Evolutionary conservation across 2,113 vertebrate species (phyloP), one percentile per base, ranked within the genome.

Genomic region (Holacanthus passer): DNA sequence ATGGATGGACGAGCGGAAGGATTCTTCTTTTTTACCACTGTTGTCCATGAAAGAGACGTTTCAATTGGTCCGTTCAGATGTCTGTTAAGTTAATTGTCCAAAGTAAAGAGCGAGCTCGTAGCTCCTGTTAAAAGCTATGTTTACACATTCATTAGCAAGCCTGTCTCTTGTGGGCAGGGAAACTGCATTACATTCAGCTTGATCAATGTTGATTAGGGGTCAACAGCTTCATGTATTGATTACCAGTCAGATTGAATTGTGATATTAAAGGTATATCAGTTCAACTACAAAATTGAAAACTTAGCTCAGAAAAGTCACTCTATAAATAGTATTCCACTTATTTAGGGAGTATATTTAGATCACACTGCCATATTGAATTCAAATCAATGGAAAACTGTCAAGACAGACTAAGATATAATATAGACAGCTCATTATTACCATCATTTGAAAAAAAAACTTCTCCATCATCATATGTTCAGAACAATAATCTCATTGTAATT

Each of bases 121-220:
- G 75, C 73, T 77, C 60, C 59, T 84, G 76, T 78, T 87, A 70
- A 77, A 78, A 73, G 69, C 77, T 37, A 1, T 86, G 78, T 86
- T 87, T 86, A 75, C 84, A 75, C 84, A 41, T 82, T 85, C 65
- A 77, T 75, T 82, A 63, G 66, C 35, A 20, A 10, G 24, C 20
- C 48, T 14, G 47, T 67, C 68, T 85, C 71, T 73, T 14, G 52
- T 43, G 74, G 74, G 56, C 22, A n/a, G 45, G 77, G 24, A 68
- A 79, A 76, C 43, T 1, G 22, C 52, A 73, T 87, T 70, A 63
- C 41, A 53, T 85, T 64, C 67, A 64, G 71, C 8, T 79, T 82
- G 29, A 87, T 86, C 85, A 83, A 74, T 89, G 70, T 69, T 77
- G 32, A 86, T 76, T 78, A 84, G 73, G 12, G 78, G 77, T 86